These are phyloP conservation scores for Leptopilina boulardi DNA, from an alignment of 1,140 invertebrate species.

Conservation along the genomic window DNA sequence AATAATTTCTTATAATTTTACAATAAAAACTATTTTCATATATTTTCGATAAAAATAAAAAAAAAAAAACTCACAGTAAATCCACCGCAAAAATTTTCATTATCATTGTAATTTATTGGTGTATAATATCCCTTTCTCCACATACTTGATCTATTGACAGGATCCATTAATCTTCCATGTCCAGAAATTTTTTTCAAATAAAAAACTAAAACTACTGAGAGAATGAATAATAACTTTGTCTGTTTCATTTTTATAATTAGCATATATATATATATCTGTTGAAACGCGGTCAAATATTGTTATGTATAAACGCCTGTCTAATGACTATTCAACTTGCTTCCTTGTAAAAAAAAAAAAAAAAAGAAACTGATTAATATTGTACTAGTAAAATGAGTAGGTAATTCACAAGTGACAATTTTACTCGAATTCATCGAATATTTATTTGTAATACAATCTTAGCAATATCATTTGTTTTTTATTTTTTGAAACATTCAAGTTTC, in stretches of 20 bases:
- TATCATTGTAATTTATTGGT: slow-evolving; percentile 81
- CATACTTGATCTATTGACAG: slow-evolving; percentile 78
- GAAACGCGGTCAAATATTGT: neutral
- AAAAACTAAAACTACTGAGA: neutral
- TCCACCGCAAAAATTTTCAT: slow-evolving; percentile 68
- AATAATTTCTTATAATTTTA: neutral
- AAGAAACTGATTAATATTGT: too few species aligned
- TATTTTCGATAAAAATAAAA: neutral
- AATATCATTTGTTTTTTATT: too few species aligned
- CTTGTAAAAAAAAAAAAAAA: slow-evolving; percentile 18
- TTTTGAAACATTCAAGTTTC: too few species aligned
- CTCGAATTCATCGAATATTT: too few species aligned
- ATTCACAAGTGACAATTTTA: neutral
- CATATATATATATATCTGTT: neutral
- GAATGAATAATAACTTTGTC: neutral
- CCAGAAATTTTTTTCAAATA: slow-evolving; percentile 56
- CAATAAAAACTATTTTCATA: neutral
- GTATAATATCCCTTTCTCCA: slow-evolving; percentile 85
- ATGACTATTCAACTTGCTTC: neutral
- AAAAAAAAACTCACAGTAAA: neutral
- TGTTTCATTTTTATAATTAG: neutral
- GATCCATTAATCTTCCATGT: slow-evolving; percentile 81
- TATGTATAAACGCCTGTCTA: neutral
- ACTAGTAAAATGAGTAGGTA: too few species aligned
- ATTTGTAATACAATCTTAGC: too few species aligned